Base-by-base conservation (phyloP, 2,888 invertebrate genomes). In the Coelinius sp. region DNA sequence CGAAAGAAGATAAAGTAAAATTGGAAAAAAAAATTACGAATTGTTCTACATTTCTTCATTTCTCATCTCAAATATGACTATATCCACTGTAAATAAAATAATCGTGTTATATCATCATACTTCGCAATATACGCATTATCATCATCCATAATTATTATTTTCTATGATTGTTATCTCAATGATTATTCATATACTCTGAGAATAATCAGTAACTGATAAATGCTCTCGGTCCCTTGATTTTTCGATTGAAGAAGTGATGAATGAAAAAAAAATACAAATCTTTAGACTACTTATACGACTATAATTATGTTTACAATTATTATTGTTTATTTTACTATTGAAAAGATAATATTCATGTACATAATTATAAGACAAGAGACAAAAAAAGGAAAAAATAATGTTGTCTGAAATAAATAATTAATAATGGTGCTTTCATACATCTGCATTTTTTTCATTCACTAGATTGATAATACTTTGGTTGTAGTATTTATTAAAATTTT, bases 361-460 rank as follows among this genome's bases (percentile, higher is more conserved):
- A 85, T 85, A 85, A 83, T 83, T 84, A 82, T 80, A 73, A 53
- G 24, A 68, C 17, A 59, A 68, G 44, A 68, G 24, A 72, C 46
- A 44, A 80, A 77, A 71, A n/a, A n/a, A n/a, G n/a, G n/a, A n/a
- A n/a, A n/a, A n/a, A n/a, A n/a, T n/a, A n/a, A 77, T 79, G 79
- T 81, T 80, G 80, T 83, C 78, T 80, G 79, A 81, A 85, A 84
- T 84, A 85, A 85, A 83, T 78, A 78, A 82, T 83, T 79, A 82
- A 84, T 82, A 83, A 84, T 84, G 82, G 82, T 85, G 84, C 84
- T 86, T 86, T 85, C 79, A 82, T 81, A 85, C 67, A 81, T 68
- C 73, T 73, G 73, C 78, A 67, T 73, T 41, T 77, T 68, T 73
- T 70, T 46, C 31, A 64, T 44, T n/a, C n/a, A 17, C 4, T 38